Base-by-base conservation (phyloP, 2,797 vertebrate genomes). In the Peromyscus attwateri region DNA sequence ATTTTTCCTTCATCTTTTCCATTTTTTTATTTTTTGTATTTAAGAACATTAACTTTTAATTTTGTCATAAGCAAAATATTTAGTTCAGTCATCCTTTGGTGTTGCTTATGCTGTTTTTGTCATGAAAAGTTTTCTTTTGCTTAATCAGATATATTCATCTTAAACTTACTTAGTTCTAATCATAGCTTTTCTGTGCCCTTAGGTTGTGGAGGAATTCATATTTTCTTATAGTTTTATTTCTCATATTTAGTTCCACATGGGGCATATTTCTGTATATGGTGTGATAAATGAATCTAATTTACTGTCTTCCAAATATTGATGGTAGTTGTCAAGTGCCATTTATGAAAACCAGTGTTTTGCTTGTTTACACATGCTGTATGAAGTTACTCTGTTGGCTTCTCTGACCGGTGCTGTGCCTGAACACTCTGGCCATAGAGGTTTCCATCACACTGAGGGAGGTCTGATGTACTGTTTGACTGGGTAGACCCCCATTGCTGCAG, bases 151-250 rank as follows among this genome's bases (percentile, higher is more conserved):
- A 37, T 75, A 37, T 92, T 93, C 71, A 93, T 87, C 31, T 96
- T 87, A 93, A 93, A 79, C 71, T 34, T 88, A 87, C 55, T 92
- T 23, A 79, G 40, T 95, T 96, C 95, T 87, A 75, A 43, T 89
- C 60, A 11, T 95, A 93, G n/a, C 14, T 60, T 94, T 85, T 93
- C 34, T 19, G 46, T 89, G 43, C 8, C 52, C 21, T 76, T 37
- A 64, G 19, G 16, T 83, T 91, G 66, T 68, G 94, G 52, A 93
- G 70, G 14, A 95, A 64, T 89, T 87, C 16, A 87, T 21, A 66
- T n/a, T 90, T 87, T 92, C 25, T 75, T 92, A 66, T n/a, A 80
- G 11, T 27, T 93, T 71, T 23, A 57, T 90, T 91, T 93, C 71
- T 87, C n/a, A 60, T 43, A 55, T 73, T 81, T 34, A 85, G 17